Base-by-base conservation (phyloP, 2,888 invertebrate species). In the Cataglyphis albicans region DNA sequence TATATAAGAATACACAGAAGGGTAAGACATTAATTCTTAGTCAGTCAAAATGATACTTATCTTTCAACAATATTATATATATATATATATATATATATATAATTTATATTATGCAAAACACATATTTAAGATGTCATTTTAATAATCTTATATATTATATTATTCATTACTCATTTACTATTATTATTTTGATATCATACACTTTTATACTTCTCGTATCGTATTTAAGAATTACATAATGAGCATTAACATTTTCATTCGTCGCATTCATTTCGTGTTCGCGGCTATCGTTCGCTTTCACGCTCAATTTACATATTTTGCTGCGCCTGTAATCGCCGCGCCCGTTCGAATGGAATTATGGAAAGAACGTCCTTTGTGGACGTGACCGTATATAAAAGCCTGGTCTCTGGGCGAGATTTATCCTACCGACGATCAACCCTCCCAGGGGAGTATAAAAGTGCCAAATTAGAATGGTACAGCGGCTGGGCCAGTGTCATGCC, bases 381-480 rank as follows among this genome's bases (percentile, higher is more conserved):
- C 78, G 72, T 59, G 78, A 78, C 78, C 78, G 70, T 78, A 44
- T 68, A 76, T 80, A 80, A 80, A 80, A 80, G 78, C 78, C 68
- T 35, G 78, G 78, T 80, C 78, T 44, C 78, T 72, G 72, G 57
- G 48, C 72, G 81, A 87, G 84, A 87, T 87, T 87, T 81, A 85
- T 85, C 72, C 82, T 80, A 18, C 32, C 73, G 76, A 38, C 85
- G 85, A 87, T 87, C 81, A 61, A 38, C 81, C 65, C 74, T 80
- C 87, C 85, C 81, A 35, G 65, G 85, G 55, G 81, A 87, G 64
- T 70, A 72, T 57, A 70, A 59, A 72, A 75, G 83, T 78, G 83
- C 81, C 81, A 81, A 75, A 84, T 65, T 82, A 76, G 88, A 83
- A 81, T 83, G 81, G 78, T 80, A 88, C 88, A 88, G 82, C 82